phyloP scores from a whole-genome alignment of 2,888 invertebrate genomes.

The Rhingia rostrata region DNA sequence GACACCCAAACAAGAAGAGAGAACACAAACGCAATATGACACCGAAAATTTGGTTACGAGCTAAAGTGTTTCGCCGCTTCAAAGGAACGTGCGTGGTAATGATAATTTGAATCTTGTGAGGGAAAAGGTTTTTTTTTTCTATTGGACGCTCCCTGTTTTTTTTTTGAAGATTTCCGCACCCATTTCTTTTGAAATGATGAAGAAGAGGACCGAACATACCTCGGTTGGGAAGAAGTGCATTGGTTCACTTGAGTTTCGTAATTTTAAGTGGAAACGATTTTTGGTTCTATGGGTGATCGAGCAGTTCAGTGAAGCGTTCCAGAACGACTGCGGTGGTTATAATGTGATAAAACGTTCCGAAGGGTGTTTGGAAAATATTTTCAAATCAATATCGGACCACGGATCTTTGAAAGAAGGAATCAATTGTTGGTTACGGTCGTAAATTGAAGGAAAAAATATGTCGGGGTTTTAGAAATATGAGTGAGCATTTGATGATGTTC shows the following conservation, averaged over 20 bases:
- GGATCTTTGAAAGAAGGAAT: not conserved
- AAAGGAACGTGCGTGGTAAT: slow-evolving; percentile 56
- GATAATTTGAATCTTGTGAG: slow-evolving; percentile 36
- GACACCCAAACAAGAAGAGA: slow-evolving; percentile 43
- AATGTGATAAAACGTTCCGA: slow-evolving; percentile 34
- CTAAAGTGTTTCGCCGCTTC: slow-evolving; percentile 25
- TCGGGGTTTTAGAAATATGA: not conserved
- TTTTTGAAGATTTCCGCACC: slow-evolving; percentile 39
- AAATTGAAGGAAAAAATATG: not conserved
- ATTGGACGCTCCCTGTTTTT: slow-evolving; percentile 24
- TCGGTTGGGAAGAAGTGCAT: slow-evolving; percentile 5
- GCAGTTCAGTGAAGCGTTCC: slow-evolving; percentile 49
- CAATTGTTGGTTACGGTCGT: not conserved
- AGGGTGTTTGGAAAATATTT: slow-evolving; percentile 7
- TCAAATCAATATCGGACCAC: not conserved
- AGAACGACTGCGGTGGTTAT: slow-evolving; percentile 15
- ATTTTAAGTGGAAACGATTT: slow-evolving; percentile 38
- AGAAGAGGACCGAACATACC: not conserved
- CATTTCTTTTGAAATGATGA: slow-evolving; percentile 28
- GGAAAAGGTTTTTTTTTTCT: slow-evolving; percentile 4
- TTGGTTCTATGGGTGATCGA: slow-evolving; percentile 53
- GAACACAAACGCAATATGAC: slow-evolving; percentile 49
- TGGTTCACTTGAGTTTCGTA: slow-evolving; percentile 16
- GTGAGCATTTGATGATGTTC: not conserved
- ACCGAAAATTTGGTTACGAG: slow-evolving; percentile 34